Base-by-base conservation (phyloP, 2,888 invertebrate genomes). In the Drosophila tanythrix region DNA sequence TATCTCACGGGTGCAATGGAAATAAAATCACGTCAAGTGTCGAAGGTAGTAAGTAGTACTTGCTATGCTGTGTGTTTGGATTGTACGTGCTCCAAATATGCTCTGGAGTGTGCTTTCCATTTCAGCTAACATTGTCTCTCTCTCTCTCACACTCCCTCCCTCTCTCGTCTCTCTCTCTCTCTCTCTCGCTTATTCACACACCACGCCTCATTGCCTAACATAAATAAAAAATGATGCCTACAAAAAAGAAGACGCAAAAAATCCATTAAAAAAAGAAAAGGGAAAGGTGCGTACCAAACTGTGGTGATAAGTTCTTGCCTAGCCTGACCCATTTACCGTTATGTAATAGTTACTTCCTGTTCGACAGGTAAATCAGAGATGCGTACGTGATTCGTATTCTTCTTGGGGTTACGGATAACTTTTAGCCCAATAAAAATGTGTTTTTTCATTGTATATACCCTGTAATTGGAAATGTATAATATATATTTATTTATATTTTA, bases 101-200 rank as follows among this genome's bases (percentile, higher is more conserved):
- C 85, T 89, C 74, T 89, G 68, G 84, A 81, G 87, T 85, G 87
- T 85, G 79, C 89, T 85, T 85, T 85, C 85, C 87, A 89, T 89
- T 89, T 85, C 85, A 89, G 58, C 84, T 76, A 83, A 74, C 81
- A 80, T 21, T n/a, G 40, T 8, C 59, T 51, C 55, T 55, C 8
- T 38, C 52, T 21, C 40, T 27, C 10, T 35, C 40, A 25, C 36
- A 40, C n/a, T 15, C 27, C 6, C 59, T 11, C 10, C 1, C 15
- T 27, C 33, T 11, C 10, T 10, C 58, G 38, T 36, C 21, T 21
- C 21, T 55, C n/a, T 38, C 38, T 50, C 29, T 27, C 4, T 50
- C 7, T 43, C 29, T 29, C 29, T 33, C 18, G 40, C 46, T 46
- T 35, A 66, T 50, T 38, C 38, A 59, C 57, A 58, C 67, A 63